Evolutionary conservation across 2,888 invertebrate species (phyloP), one percentile per base, ranked within the genome.

Genomic region (Macropis europaea): DNA sequence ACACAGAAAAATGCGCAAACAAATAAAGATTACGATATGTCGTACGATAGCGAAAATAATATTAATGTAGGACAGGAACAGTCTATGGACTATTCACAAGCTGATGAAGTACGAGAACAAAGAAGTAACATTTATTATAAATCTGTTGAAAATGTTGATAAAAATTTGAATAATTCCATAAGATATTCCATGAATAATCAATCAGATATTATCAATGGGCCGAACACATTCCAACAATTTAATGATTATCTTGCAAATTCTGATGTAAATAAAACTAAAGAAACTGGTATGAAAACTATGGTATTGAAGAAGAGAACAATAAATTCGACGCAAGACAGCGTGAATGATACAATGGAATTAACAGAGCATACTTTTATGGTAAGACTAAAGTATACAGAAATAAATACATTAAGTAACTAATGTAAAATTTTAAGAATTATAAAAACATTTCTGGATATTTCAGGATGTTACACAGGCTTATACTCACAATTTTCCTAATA

Each of bases 21-120:
- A 6, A 79, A 77, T n/a, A 87, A 86, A 69, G 75, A 82, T 15
- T 87, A 87, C 50, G 88, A 87, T 50, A 74, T 77, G 24, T 40
- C 82, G 1, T 87, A 87, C 60, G 85, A 86, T 11, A 81, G 79
- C 15, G 76, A 78, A n/a, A 62, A 57, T 19, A 50, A 59, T 28
- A 60, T 19, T 43, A 73, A 73, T 38, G 6, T 24, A n/a, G 73
- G 60, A 13, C 74, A 70, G 9, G 73, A 66, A 5, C 57, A 57
- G 15, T 45, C 53, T 19, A 32, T 54, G 1, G 83, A 84, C 47
- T 68, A 75, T 38, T 45, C 61, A 7, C 82, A 78, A 34, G 47
- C 60, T 6, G 77, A 79, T 24, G 86, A 85, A 43, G 52, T 86
- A 59, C 83, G 86, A n/a, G 78, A 87, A 22, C 84, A 87, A 36